Evolutionary conservation across 1,140 invertebrate genomes (phyloP).

Genomic region (Cylas formicarius): DNA sequence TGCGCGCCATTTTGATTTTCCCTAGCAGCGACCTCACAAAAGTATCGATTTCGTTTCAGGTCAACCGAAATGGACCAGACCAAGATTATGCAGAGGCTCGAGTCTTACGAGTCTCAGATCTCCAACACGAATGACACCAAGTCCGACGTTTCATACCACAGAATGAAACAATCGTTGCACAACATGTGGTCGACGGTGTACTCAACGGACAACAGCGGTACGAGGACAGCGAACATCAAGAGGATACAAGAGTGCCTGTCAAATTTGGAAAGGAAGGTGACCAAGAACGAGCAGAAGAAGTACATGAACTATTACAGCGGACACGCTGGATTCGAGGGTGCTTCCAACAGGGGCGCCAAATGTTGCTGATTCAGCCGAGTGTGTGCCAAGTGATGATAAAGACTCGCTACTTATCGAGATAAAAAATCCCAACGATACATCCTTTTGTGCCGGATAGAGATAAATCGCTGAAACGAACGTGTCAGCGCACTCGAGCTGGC

Average conservation of each 20-base stretch:
- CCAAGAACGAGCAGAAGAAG: constrained; percentile 17
- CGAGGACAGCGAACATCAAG: constrained; percentile 16
- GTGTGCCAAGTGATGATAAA: constrained; percentile 15
- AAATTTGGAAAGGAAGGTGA: constrained; percentile 16
- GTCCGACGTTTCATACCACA: constrained; percentile 16
- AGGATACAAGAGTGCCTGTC: constrained; percentile 15
- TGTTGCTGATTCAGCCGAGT: no score
- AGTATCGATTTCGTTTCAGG: no score
- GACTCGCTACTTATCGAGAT: background rate
- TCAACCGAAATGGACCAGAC: constrained; percentile 11
- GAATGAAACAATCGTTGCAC: constrained; percentile 20
- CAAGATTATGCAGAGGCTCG: constrained; percentile 12
- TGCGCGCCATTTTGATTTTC: no score
- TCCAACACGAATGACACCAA: constrained; percentile 12
- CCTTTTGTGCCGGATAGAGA: constrained; percentile 4
- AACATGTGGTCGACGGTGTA: constrained; percentile 18
- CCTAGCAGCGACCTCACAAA: no score
- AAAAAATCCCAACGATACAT: background rate
- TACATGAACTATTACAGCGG: constrained; percentile 16
- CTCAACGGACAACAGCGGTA: constrained; percentile 14
- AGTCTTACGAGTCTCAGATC: constrained; percentile 19
- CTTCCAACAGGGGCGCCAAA: no score
- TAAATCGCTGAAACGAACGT: constrained; percentile 4
- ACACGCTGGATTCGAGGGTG: background rate
- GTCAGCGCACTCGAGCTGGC: background rate